phyloP scores from a whole-genome alignment of 2,888 invertebrate species.

The Merodon equestris region DNA sequence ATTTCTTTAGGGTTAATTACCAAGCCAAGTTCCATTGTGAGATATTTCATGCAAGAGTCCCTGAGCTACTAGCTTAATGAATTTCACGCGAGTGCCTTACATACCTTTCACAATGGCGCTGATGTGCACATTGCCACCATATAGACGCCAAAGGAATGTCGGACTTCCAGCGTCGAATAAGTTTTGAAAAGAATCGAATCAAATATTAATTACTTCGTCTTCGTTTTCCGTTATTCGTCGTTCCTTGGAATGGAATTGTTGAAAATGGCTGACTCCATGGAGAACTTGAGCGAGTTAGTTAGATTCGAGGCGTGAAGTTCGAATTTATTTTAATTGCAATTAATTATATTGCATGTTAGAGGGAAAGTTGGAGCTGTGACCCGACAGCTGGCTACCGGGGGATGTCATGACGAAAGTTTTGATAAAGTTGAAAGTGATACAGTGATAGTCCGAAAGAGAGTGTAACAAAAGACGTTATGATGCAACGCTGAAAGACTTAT shows the following conservation, averaged over 20 bases:
- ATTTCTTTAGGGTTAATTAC: slow-evolving; percentile 61
- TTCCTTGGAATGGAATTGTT: slow-evolving; percentile 22
- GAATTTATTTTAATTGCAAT: no score
- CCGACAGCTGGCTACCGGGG: no score
- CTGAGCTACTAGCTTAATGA: slow-evolving; percentile 16
- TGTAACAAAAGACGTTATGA: no score
- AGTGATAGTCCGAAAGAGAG: no score
- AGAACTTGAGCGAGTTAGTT: no score
- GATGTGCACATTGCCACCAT: not conserved
- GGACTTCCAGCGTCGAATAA: no score
- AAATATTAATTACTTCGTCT: slow-evolving; percentile 65
- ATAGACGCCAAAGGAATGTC: no score
- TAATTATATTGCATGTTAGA: no score
- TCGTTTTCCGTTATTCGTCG: not conserved
- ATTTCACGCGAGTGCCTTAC: slow-evolving; percentile 3
- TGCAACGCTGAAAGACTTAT: no score
- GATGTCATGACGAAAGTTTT: no score
- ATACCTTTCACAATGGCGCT: not conserved
- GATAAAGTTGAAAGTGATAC: no score
- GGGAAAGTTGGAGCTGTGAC: not conserved
- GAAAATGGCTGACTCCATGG: not conserved
- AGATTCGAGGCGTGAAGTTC: no score
- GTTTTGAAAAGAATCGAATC: slow-evolving; percentile 45
- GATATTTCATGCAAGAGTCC: slow-evolving; percentile 23
- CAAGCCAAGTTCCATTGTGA: slow-evolving; percentile 48